These are phyloP conservation scores for Solea solea DNA, from an alignment of 2,113 vertebrate genomes.

Conservation along the genomic window DNA sequence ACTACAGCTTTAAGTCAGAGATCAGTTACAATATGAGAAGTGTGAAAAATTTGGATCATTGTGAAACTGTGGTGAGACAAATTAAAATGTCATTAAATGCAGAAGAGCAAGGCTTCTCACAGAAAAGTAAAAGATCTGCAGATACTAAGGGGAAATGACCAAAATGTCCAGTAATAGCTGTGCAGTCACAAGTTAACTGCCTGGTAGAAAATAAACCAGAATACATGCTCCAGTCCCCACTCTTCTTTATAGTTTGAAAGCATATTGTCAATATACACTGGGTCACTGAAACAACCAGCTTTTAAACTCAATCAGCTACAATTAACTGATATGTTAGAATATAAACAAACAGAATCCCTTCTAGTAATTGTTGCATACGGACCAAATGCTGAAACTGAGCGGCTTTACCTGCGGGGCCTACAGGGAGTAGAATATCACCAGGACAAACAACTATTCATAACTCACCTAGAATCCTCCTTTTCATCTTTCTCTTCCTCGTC, in stretches of 20 bases:
- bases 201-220: no score
- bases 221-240: neutral
- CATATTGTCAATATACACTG: neutral
- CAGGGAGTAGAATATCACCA: neutral
- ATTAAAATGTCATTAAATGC: no score
- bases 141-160: no score
- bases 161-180: no score
- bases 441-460: conserved; percentile 32
- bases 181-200: no score
- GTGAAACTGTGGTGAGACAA: no score
- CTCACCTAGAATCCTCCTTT: conserved; percentile 95
- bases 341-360: neutral
- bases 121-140: no score
- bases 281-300: neutral
- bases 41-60: no score
- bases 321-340: neutral
- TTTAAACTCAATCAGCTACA: no score
- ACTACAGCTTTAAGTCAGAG: no score
- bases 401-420: conserved; percentile 10
- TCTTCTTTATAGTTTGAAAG: neutral
- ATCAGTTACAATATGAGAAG: no score
- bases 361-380: neutral
- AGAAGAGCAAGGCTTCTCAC: no score
- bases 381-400: neutral
- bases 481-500: conserved; percentile 99